Evolutionary conservation across 2,113 vertebrate genomes (phyloP).

Genomic region (Vicugna pacos): DNA sequence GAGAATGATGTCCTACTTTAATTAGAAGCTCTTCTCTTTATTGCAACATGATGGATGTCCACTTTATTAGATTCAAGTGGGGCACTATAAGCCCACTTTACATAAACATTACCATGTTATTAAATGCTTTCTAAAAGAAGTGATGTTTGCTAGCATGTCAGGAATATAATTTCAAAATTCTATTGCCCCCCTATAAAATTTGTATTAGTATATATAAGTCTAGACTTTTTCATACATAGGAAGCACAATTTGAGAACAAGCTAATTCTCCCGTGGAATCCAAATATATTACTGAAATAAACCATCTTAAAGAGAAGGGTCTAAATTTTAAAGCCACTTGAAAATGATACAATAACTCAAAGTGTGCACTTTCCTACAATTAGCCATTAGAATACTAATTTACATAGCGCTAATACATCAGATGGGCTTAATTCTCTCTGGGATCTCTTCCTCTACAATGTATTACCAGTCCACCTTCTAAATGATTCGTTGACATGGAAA

Average conservation of each 20-base stretch:
- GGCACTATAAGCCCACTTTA: conserved; percentile 90
- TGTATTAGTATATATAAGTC: conserved; percentile 51
- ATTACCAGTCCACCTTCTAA: conserved; percentile 65
- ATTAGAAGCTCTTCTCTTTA: conserved; percentile 92
- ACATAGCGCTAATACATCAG: conserved; percentile 73
- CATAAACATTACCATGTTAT: conserved; percentile 92
- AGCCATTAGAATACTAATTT: conserved; percentile 79
- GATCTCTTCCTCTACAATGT: conserved; percentile 39
- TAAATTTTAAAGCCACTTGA: conserved; percentile 68
- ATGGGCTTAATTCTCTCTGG: conserved; percentile 63
- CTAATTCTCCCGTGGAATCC: conserved; percentile 41
- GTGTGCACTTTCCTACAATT: conserved; percentile 69
- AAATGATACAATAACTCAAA: conserved; percentile 70
- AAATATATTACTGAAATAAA: conserved; percentile 61
- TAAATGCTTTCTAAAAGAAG: conserved; percentile 85
- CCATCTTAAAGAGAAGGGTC: conserved; percentile 49
- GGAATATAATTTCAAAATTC: conserved; percentile 78
- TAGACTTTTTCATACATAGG: conserved; percentile 58
- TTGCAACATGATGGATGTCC: conserved; percentile 92
- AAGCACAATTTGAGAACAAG: conserved; percentile 46
- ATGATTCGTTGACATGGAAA: conserved; percentile 68
- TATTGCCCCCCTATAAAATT: conserved; percentile 68
- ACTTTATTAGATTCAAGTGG: conserved; percentile 93
- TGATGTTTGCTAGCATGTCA: conserved; percentile 83
- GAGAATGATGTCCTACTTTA: conserved; percentile 93